Evolutionary conservation across 2,888 invertebrate genomes (phyloP).

Genomic region (Aleiodes testaceus): DNA sequence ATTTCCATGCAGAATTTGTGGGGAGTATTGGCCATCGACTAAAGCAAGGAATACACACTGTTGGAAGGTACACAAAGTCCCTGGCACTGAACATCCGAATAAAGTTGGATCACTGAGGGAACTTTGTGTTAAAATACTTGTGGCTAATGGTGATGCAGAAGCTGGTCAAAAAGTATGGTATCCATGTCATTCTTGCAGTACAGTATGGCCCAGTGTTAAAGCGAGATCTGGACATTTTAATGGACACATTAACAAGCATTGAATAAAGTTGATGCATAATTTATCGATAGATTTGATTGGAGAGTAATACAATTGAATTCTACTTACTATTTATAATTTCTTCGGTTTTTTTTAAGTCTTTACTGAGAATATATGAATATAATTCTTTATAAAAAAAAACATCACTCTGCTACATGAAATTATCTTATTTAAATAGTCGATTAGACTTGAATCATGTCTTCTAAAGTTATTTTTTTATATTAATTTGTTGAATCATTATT

Average conservation of each 20-base stretch:
- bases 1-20: background rate
- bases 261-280: background rate
- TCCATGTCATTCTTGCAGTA: conserved; percentile 28
- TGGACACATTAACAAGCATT: background rate
- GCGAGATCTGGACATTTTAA: background rate
- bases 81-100: background rate
- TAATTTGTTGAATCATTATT: too few species aligned
- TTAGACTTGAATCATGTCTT: too few species aligned
- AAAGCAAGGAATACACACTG: background rate
- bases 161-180: conserved; percentile 12
- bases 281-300: background rate
- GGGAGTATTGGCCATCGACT: background rate
- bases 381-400: too few species aligned
- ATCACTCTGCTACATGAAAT: too few species aligned
- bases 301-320: background rate
- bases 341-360: too few species aligned
- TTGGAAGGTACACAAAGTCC: conserved; percentile 9
- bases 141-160: background rate
- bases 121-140: background rate
- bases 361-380: too few species aligned
- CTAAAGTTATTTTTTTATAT: too few species aligned
- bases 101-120: background rate
- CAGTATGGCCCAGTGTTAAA: conserved; percentile 21
- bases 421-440: too few species aligned
- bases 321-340: too few species aligned